A percentile compares a stretch with the other conserved stretches of the same genome.
Evolutionary conservation across 2,797 vertebrate species (phyloP).

Genomic region (Cossypha polioptera): DNA sequence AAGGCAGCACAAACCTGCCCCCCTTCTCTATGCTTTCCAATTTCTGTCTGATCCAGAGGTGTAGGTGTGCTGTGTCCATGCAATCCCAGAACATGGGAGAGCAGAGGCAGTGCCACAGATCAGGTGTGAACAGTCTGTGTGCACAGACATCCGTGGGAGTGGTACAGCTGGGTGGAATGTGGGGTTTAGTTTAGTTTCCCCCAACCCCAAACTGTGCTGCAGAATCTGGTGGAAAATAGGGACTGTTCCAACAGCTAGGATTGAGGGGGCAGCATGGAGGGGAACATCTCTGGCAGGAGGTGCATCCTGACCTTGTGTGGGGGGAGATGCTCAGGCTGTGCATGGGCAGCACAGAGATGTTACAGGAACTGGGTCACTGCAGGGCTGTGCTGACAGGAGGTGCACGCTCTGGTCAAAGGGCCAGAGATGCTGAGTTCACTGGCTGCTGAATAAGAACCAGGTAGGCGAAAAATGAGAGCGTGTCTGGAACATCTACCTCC

Average conservation of each 20-base stretch:
- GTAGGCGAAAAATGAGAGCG: neutral
- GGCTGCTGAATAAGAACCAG: neutral
- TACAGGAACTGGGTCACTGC: neutral
- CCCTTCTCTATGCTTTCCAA: neutral
- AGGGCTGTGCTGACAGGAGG: neutral
- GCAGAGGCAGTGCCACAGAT: fast-evolving
- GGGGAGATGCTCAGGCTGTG: neutral
- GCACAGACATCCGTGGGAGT: neutral
- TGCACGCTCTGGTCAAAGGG: neutral
- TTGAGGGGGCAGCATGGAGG: neutral
- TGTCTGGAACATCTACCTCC: neutral
- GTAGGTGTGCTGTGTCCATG: fast-evolving
- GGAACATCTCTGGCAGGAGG: neutral
- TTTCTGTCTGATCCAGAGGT: neutral
- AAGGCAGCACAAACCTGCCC: neutral
- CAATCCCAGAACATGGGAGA: neutral
- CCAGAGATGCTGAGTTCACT: neutral
- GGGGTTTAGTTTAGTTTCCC: neutral
- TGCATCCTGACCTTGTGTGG: neutral
- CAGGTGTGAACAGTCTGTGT: neutral
- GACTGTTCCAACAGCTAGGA: fast-evolving
- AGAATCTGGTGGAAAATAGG: neutral
- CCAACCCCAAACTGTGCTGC: neutral
- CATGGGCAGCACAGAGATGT: neutral
- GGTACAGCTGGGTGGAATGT: neutral